These are phyloP conservation scores for Caenorhabditis sp. DNA, from an alignment of 2,888 invertebrate genomes.

Conservation along the genomic window DNA sequence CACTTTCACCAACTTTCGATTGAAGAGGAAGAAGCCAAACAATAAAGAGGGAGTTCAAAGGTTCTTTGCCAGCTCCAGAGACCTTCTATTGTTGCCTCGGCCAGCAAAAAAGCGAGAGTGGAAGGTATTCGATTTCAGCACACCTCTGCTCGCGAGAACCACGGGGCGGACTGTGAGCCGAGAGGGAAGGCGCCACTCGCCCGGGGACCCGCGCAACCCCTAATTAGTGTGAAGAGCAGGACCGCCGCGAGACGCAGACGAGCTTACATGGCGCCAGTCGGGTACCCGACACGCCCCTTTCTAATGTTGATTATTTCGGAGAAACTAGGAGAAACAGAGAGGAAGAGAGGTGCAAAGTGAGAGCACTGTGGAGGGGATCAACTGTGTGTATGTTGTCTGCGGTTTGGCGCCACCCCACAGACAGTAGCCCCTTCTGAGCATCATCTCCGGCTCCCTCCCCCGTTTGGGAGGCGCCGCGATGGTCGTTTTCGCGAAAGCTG, in stretches of 20 bases:
- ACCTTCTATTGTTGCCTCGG: constrained; percentile 24
- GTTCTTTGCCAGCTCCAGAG: constrained; percentile 23
- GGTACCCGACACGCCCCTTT: constrained; percentile 44
- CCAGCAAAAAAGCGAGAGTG: background rate
- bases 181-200: too few relatives aligned
- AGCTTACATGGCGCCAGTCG: constrained; percentile 57
- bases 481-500: background rate
- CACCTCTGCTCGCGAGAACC: constrained; percentile 25
- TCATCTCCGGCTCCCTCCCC: constrained; percentile 34
- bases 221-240: constrained; percentile 50
- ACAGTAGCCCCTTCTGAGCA: constrained; percentile 36
- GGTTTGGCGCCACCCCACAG: constrained; percentile 52
- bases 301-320: constrained; percentile 51
- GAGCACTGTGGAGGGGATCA: constrained; percentile 41
- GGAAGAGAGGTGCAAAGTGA: constrained; percentile 45
- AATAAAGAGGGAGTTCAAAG: constrained; percentile 41
- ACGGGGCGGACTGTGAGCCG: constrained; percentile 15
- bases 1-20: constrained; percentile 14
- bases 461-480: constrained; percentile 36
- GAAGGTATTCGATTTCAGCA: constrained; percentile 45
- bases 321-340: constrained; percentile 31
- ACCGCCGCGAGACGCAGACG: constrained; percentile 42
- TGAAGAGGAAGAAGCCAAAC: constrained; percentile 15
- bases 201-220: constrained; percentile 20
- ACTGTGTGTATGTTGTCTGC: constrained; percentile 51